Percentiles rank a stretch among this genome's conserved stretches.
phyloP scores from a whole-genome alignment of 2,113 vertebrate genomes.

The Oncorhynchus keta region DNA sequence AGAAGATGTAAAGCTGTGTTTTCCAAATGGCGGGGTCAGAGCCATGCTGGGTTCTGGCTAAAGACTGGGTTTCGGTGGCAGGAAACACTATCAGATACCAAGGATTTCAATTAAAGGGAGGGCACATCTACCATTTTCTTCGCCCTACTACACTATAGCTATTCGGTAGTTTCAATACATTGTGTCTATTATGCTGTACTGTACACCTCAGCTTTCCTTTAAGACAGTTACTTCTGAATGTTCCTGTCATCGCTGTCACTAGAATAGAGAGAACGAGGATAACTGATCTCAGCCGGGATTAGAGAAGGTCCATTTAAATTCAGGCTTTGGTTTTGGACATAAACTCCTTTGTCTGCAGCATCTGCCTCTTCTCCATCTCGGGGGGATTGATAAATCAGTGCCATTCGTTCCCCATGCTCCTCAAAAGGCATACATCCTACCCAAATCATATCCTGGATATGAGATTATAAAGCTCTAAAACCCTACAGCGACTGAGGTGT shows the following conservation, averaged over 20 bases:
- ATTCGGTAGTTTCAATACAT: background rate
- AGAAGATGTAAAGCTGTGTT: too few relatives aligned
- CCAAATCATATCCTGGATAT: slow-evolving; percentile 5
- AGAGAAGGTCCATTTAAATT: background rate
- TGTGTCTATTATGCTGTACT: background rate
- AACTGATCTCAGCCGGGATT: background rate
- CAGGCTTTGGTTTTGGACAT: background rate
- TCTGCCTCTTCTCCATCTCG: background rate
- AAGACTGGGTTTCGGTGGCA: too few relatives aligned
- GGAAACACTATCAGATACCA: too few relatives aligned
- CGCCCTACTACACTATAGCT: background rate
- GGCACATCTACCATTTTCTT: background rate
- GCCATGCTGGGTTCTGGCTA: too few relatives aligned
- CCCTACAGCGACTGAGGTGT: background rate
- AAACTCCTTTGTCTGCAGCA: background rate
- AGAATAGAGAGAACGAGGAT: background rate
- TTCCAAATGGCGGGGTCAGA: too few relatives aligned
- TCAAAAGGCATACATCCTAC: background rate
- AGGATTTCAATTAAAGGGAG: too few relatives aligned
- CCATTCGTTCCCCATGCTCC: background rate
- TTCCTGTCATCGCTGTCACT: background rate
- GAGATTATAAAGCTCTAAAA: background rate
- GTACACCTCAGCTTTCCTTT: background rate
- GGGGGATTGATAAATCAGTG: background rate
- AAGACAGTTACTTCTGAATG: background rate